phyloP scores from a whole-genome alignment of 2,888 invertebrate species.

The Ametastegia equiseti region DNA sequence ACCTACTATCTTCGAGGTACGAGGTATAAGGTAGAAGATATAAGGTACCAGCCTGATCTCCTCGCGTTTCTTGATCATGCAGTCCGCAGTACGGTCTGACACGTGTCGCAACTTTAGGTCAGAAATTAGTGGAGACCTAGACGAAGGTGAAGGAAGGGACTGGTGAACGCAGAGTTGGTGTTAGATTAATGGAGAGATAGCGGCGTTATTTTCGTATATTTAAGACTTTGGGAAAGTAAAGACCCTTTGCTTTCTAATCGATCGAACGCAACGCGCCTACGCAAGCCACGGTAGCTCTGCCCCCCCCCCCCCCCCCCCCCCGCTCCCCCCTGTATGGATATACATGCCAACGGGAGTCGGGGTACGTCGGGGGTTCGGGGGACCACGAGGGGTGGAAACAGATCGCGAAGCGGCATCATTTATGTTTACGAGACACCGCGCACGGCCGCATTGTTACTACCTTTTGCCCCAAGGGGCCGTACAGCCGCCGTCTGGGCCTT shows the following conservation, averaged over 20 bases:
- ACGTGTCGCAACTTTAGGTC: constrained; percentile 29
- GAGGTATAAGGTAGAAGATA: no score
- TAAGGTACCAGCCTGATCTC: neutral
- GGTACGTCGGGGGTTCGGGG: constrained; percentile 53
- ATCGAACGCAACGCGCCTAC: neutral
- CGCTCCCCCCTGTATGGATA: constrained; percentile 51
- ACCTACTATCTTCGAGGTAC: neutral
- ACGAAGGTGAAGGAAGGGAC: neutral
- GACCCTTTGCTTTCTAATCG: constrained; percentile 35
- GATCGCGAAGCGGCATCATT: constrained; percentile 72
- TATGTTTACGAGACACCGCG: constrained; percentile 74
- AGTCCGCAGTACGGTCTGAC: no score
- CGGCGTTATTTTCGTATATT: constrained; percentile 28
- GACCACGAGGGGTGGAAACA: constrained; percentile 26
- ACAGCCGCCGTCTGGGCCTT: constrained; percentile 68
- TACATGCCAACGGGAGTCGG: constrained; percentile 72
- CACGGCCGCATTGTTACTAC: constrained; percentile 58
- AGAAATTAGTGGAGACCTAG: neutral
- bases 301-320: constrained; percentile 30
- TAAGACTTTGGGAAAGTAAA: constrained; percentile 11
- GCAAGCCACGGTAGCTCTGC: neutral
- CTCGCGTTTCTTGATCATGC: neutral
- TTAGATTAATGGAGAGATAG: constrained; percentile 20
- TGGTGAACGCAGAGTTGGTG: neutral
- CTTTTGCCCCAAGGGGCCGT: constrained; percentile 63